A percentile compares a stretch with the other conserved stretches of the same genome.
Evolutionary conservation across 2,113 vertebrate genomes (phyloP).

Genomic region (Rattus rattus): DNA sequence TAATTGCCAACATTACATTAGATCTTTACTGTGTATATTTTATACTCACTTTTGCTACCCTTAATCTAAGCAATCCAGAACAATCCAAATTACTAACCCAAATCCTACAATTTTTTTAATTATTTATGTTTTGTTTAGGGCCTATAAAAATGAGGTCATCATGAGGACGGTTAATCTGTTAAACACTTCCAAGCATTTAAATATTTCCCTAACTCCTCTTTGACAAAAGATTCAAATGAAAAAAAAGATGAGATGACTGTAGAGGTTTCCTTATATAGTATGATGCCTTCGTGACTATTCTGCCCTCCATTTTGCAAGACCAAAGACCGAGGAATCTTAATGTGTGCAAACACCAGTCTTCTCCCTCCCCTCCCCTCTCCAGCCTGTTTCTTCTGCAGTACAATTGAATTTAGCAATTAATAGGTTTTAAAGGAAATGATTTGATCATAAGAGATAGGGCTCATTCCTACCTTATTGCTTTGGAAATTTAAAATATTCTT

Average conservation of each 20-base stretch:
- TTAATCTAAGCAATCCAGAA: neutral
- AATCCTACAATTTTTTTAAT: neutral
- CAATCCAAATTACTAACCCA: neutral
- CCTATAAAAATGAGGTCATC: neutral
- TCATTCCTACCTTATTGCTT: slow-evolving; percentile 45
- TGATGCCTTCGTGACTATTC: neutral
- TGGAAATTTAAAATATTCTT: slow-evolving; percentile 49
- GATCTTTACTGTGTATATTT: neutral
- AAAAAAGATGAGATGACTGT: neutral
- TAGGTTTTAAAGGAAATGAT: slow-evolving; percentile 70
- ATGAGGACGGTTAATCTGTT: neutral
- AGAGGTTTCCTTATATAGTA: neutral
- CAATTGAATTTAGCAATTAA: slow-evolving; percentile 74
- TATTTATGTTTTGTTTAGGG: neutral
- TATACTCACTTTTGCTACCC: neutral
- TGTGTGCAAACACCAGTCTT: slow-evolving; percentile 18
- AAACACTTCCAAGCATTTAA: neutral
- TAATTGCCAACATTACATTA: neutral
- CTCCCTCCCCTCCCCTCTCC: neutral
- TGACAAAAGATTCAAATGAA: slow-evolving; percentile 9
- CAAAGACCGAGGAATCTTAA: neutral
- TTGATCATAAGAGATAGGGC: slow-evolving; percentile 44
- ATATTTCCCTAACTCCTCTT: neutral
- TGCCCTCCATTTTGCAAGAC: neutral
- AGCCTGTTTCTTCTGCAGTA: slow-evolving; percentile 59